Evolutionary conservation across 2,888 invertebrate species (phyloP), one percentile per base, ranked within the genome.

Genomic region (Poecilus cupreus): DNA sequence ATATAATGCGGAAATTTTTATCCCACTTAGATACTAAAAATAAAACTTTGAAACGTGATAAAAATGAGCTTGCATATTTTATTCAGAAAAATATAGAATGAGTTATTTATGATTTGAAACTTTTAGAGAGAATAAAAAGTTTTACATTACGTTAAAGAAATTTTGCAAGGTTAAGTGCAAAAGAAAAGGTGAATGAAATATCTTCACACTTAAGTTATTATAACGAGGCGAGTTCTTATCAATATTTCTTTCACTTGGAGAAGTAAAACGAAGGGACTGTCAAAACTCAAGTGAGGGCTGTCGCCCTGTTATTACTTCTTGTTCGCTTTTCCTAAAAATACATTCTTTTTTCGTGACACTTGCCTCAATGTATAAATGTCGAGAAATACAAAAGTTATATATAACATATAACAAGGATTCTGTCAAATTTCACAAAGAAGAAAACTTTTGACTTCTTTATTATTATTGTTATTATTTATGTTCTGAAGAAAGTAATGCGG

Each of bases 131-230:
- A 22, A 60, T 26, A 26, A 60, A 60, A 60, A 60, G 6, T n/a
- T 60, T 60, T 13, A 60, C 24, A 60, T 60, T 60, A 60, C 24
- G 54, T 18, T n/a, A 20, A 54, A 54, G 22, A 54, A 54, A 26
- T 26, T 26, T 26, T 20, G 11, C 26, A 26, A 24, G 60, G 24
- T 60, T 60, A 60, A 60, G 24, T 26, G 24, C 26, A 22, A 1
- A 60, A 60, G 13, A 43, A 43, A 60, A 32, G 26, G 24, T 13
- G 60, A 60, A 60, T 60, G 60, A 60, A 60, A 60, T 60, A 60
- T 60, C 60, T 60, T 60, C 6, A 60, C 60, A 60, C 60, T 43
- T 72, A 46, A 72, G 37, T 49, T 72, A 74, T 74, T 74, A 74
- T 74, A 26, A 26, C 22, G 22, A 26, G 16, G 24, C 49, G 32